Base-by-base conservation (phyloP, 2,797 vertebrate genomes). In the Eutrigla gurnardus region DNA sequence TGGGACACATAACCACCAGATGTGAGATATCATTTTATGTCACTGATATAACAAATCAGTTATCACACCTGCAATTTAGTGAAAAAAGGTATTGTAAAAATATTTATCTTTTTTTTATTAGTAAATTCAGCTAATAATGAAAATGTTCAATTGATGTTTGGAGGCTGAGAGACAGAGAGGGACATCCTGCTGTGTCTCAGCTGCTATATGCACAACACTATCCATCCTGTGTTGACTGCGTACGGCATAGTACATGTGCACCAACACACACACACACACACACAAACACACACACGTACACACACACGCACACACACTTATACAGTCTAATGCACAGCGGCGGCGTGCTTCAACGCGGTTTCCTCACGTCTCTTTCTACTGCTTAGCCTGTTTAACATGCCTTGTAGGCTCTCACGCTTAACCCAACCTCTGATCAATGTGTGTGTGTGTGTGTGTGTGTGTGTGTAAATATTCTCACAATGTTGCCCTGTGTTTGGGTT, bases 351-450 rank as follows among this genome's bases (percentile, higher is more conserved):
- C 75, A 59, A 79, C 53, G 45, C 52, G 43, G 72, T 80, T 83
- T 87, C 66, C 74, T 78, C 80, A 75, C 70, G 11, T 89, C 78
- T 80, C 78, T 88, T 79, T 90, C 89, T 83, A 75, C 82, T 85
- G 84, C 81, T 89, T 81, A 71, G 66, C 81, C 83, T 91, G 88
- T 77, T 94, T 93, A 91, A 91, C 89, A 93, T 93, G 91, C 93
- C 81, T 81, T 54, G 47, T 90, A 82, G 86, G 81, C 80, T 70
- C 72, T 85, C 67, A 83, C 69, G 85, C 91, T 93, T 90, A 94
- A 89, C 90, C 85, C 91, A 91, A 90, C 91, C 88, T 87, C 90
- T 93, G 91, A 94, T 94, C 93, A 93, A 89, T 91, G 90, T 89
- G 80, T 77, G 69, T 81, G 71, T 59, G 70, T 32, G 65, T 85